Base-by-base conservation (phyloP, 2,113 vertebrate genomes). In the Oncorhynchus nerka region DNA sequence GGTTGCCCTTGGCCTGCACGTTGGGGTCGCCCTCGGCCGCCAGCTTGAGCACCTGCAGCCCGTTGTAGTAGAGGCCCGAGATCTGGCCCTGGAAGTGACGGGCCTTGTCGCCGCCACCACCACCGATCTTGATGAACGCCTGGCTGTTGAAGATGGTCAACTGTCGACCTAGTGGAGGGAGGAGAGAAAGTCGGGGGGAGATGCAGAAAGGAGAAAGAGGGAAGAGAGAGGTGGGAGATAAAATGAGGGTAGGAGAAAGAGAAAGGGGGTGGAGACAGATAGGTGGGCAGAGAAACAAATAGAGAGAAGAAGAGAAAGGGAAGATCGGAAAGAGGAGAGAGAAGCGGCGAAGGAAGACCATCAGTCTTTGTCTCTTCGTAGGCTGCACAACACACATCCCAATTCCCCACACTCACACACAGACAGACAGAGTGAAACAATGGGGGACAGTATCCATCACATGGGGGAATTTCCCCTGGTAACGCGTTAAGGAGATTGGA, bases 121-220 rank as follows among this genome's bases (percentile, higher is more conserved):
- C 94, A 74, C 96, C 97, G 0, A 98, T 95, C 88, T 96, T 96
- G 87, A 95, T 96, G 88, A 94, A 94, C 8, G 96, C 95, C 92
- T 98, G 96, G 93, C 96, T 97, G 94, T 98, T 98, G 90, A 98
- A 98, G 89, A 98, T 98, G 55, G 96, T 98, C 89, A 98, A 88
- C 92, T 98, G 96, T 70, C 96, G 96, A 92, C 96, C 96, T 98
- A 86, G 5, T 2, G 65, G 59, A 45, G 39, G 3, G 66, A 6
- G 49, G 57, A 69, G 34, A 34, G 61, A 39, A 39, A 4, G 8
- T 73, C 22, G 28, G 2, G 28, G 2, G 4, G 62, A 24, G 28
- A 30, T 9, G 70, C 39, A 48, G 55, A 16, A 24, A 77, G 71
- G 9, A 73, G 32, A 49, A 65, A 75, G 67, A 22, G n/a, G 39